Evolutionary conservation across 2,797 vertebrate species (phyloP).

Genomic region (Enteromius viviparus): DNA sequence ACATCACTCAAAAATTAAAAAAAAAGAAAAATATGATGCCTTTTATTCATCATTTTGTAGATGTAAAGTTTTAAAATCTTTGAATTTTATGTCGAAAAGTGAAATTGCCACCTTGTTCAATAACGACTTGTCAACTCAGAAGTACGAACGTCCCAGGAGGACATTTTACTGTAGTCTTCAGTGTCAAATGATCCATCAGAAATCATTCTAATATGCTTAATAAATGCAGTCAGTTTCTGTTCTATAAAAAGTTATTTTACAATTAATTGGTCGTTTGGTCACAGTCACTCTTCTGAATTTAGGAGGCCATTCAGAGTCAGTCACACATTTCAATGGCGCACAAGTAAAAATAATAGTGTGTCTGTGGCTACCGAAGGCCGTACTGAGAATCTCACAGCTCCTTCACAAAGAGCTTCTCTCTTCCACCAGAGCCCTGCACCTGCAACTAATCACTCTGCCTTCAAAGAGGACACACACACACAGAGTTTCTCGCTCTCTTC

Average conservation of each 20-base stretch:
- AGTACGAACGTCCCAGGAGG: no score
- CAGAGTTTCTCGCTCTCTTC: neutral
- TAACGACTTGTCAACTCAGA: no score
- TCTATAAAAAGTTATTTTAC: constrained; percentile 15
- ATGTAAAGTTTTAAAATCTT: no score
- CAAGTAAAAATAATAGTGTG: constrained; percentile 69
- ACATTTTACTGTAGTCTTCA: no score
- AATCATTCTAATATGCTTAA: no score
- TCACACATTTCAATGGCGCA: constrained; percentile 43
- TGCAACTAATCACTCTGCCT: constrained; percentile 65
- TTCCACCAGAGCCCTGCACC: constrained; percentile 64
- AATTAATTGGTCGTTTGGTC: constrained; percentile 31
- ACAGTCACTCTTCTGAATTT: constrained; percentile 63
- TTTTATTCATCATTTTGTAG: no score
- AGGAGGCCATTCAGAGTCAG: constrained; percentile 61
- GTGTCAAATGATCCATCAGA: no score
- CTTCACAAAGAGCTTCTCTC: constrained; percentile 62
- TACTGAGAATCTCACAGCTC: constrained; percentile 58
- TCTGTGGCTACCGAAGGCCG: constrained; percentile 70
- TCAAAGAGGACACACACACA: constrained; percentile 40
- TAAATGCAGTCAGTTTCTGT: neutral
- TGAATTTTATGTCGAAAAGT: no score
- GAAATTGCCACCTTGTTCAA: no score
- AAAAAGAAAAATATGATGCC: no score
- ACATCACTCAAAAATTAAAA: no score